Evolutionary conservation across 2,797 vertebrate species (phyloP), one percentile per base, ranked within the genome.

Genomic region (Propithecus perrieri): DNA sequence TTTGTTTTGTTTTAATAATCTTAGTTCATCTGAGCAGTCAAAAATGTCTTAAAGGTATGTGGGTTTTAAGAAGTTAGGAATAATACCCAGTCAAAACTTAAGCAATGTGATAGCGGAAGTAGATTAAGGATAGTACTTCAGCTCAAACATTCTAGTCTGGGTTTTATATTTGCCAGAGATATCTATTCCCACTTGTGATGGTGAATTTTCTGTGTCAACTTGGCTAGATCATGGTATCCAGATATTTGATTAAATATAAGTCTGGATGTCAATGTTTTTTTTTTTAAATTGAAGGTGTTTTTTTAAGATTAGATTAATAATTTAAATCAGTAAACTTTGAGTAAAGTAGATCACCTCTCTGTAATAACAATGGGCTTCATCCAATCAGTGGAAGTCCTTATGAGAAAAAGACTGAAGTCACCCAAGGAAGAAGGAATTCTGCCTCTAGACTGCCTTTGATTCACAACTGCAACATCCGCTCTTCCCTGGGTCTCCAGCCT

Each of bases 21-120:
- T 94, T 50, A 61, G 38, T 91, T 94, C 38, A 63, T 48, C 38
- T 55, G 28, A 85, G 50, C 71, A 43, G 88, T 80, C 33, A 85
- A 95, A 95, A 80, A 69, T 93, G 12, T 14, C 26, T 75, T 41
- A 76, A 69, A 93, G 4, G 5, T 24, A 72, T 9, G 0, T 75
- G 18, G 14, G 9, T 75, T 94, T 94, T 65, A 88, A 93, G 83
- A 75, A 96, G 84, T 92, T 65, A 85, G 30, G 20, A 87, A 79
- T 28, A 74, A 86, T 38, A 83, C 4, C 14, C 18, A 3, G 33
- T 86, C 43, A 30, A 80, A 55, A 55, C 33, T 17, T 41, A 71
- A 76, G 80, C n/a, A 91, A 35, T 71, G 65, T 67, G 67, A 89
- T 50, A 79, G 46, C 46, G 28, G 13, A 75, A 76, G 76, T 65